A percentile compares a stretch with the other conserved stretches of the same genome.
phyloP scores from a whole-genome alignment of 2,888 invertebrate species.

The Drosophila austrosaltans region DNA sequence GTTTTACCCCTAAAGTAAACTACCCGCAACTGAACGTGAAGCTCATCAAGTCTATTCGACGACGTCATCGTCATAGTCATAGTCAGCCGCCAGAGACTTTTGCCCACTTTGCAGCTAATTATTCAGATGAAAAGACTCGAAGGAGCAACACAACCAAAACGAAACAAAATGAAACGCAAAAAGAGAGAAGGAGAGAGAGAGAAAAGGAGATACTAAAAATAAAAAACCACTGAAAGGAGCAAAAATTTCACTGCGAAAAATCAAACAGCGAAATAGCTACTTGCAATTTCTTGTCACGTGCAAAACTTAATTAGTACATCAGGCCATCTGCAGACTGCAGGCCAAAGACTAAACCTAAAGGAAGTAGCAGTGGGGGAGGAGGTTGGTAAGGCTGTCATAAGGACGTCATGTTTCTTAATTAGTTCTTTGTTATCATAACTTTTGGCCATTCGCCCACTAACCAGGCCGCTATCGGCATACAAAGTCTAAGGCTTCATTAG shows the following conservation, averaged over 20 bases:
- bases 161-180: constrained; percentile 4
- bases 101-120: constrained; percentile 76
- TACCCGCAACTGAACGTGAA: constrained; percentile 55
- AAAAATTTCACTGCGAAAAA: constrained; percentile 63
- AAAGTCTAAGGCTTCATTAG: constrained; percentile 57
- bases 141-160: constrained; percentile 19
- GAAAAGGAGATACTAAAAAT: constrained; percentile 8
- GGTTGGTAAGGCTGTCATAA: constrained; percentile 58
- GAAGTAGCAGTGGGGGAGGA: not conserved
- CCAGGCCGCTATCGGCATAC: not conserved
- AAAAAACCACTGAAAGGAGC: constrained; percentile 16
- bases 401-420: constrained; percentile 79
- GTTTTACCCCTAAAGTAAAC: constrained; percentile 57
- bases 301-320: constrained; percentile 79
- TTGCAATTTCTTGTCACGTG: constrained; percentile 78
- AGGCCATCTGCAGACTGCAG: constrained; percentile 64
- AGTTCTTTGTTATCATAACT: constrained; percentile 78
- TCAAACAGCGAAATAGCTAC: constrained; percentile 78
- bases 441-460: constrained; percentile 24
- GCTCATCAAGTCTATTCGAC: constrained; percentile 43
- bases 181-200: not conserved
- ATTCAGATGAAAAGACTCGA: constrained; percentile 71
- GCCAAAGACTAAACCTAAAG: not conserved
- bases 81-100: constrained; percentile 55
- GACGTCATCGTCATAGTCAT: constrained; percentile 22